Percentiles rank a stretch among this genome's conserved stretches.
These are phyloP conservation scores for Hoplostethus atlanticus DNA, from an alignment of 2,797 vertebrate genomes.

Conservation along the genomic window DNA sequence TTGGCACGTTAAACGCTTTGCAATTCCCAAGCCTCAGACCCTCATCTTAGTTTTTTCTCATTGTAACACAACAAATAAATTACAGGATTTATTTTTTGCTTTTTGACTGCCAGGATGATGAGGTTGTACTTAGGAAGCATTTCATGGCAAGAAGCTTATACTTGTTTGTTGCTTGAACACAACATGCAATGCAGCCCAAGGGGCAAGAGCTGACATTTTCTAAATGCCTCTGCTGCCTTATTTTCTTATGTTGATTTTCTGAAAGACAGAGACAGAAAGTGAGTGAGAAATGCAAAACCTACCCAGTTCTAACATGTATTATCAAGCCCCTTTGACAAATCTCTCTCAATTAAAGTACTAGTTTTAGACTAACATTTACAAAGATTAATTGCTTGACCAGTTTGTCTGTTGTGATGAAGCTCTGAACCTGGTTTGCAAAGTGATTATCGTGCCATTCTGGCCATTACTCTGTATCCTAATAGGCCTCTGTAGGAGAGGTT, in stretches of 20 bases:
- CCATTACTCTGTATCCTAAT: slow-evolving; percentile 83
- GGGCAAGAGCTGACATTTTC: slow-evolving; percentile 81
- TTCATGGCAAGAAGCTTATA: slow-evolving; percentile 54
- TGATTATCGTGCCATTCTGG: slow-evolving; percentile 79
- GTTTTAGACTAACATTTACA: slow-evolving; percentile 2
- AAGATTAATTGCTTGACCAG: slow-evolving; percentile 5
- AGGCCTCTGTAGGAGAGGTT: slow-evolving; percentile 82
- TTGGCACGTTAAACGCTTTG: slow-evolving; percentile 85
- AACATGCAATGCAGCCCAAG: slow-evolving; percentile 58
- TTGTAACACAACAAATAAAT: slow-evolving; percentile 43
- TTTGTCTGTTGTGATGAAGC: slow-evolving; percentile 54
- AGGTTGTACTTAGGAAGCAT: slow-evolving; percentile 50
- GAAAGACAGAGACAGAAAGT: slow-evolving; percentile 42
- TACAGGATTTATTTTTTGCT: slow-evolving; percentile 43
- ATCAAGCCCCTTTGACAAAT: slow-evolving; percentile 10
- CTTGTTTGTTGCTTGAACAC: slow-evolving; percentile 62
- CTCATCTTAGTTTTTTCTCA: slow-evolving; percentile 38
- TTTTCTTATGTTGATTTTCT: slow-evolving; percentile 60
- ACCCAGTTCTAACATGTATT: slow-evolving; percentile 31
- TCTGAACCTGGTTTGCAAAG: slow-evolving; percentile 82
- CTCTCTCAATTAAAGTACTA: slow-evolving; percentile 7
- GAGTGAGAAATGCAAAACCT: slow-evolving; percentile 14
- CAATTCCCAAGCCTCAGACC: slow-evolving; percentile 75
- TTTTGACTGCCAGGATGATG: slow-evolving; percentile 42
- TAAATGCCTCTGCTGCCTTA: slow-evolving; percentile 73